Evolutionary conservation across 2,113 vertebrate genomes (phyloP).

Genomic region (Lagenorhynchus albirostris): DNA sequence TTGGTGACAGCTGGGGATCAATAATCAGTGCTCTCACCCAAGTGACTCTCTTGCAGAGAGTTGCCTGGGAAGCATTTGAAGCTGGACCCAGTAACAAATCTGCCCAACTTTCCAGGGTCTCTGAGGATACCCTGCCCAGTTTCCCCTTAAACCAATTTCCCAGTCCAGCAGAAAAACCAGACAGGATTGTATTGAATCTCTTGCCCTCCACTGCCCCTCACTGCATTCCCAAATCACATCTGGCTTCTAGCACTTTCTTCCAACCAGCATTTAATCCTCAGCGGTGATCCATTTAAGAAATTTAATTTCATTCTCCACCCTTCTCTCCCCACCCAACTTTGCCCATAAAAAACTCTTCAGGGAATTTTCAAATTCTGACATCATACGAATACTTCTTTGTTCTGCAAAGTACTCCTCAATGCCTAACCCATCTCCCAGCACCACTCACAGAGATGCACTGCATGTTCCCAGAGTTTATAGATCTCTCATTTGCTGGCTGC

Average conservation of each 20-base stretch:
- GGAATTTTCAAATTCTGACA: slow-evolving; percentile 57
- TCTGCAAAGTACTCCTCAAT: background rate
- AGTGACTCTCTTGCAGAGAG: background rate
- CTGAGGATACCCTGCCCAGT: background rate
- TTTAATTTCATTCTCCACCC: slow-evolving; percentile 61
- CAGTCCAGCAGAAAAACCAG: slow-evolving; percentile 45
- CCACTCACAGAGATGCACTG: background rate
- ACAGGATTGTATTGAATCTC: slow-evolving; percentile 58
- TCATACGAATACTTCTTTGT: slow-evolving; percentile 57
- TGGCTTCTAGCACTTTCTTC: slow-evolving; percentile 41
- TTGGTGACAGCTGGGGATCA: background rate
- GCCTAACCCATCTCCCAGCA: background rate
- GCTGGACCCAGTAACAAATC: background rate
- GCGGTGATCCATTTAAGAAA: slow-evolving; percentile 61
- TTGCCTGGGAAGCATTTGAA: background rate
- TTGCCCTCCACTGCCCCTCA: slow-evolving; percentile 63
- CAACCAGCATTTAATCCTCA: slow-evolving; percentile 54
- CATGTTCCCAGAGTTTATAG: slow-evolving; percentile 1
- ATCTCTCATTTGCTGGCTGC: slow-evolving; percentile 50
- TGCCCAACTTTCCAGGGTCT: background rate
- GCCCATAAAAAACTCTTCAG: background rate
- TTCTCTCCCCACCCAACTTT: slow-evolving; percentile 34
- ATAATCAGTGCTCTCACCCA: background rate
- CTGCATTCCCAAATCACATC: slow-evolving; percentile 70
- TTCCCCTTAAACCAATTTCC: slow-evolving; percentile 59